Evolutionary conservation across 2,797 vertebrate species (phyloP).

Genomic region (Enteromius viviparus): DNA sequence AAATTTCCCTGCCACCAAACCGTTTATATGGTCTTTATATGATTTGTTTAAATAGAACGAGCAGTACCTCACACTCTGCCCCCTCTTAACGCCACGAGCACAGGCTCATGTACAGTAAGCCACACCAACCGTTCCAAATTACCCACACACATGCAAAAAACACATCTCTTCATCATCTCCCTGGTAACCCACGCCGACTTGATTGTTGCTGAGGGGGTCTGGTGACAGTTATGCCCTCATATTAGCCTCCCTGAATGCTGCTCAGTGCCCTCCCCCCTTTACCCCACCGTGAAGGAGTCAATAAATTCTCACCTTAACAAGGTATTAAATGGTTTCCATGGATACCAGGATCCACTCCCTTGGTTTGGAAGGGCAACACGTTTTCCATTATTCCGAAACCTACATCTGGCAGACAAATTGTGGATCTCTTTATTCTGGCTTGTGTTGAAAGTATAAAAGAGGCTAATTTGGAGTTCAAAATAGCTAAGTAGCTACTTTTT

Average conservation of each 20-base stretch:
- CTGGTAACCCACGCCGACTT: constrained; percentile 43
- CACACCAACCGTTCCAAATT: constrained; percentile 26
- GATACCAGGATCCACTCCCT: constrained; percentile 60
- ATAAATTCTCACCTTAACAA: constrained; percentile 66
- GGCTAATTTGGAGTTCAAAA: constrained; percentile 1
- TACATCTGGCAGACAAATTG: constrained; percentile 34
- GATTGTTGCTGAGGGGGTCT: constrained; percentile 48
- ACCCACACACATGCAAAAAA: constrained; percentile 31
- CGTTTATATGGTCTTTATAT: constrained; percentile 41
- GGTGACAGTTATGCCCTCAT: constrained; percentile 50
- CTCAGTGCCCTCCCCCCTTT: constrained; percentile 1
- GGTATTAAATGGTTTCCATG: constrained; percentile 66
- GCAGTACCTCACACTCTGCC: constrained; percentile 40
- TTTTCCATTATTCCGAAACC: constrained; percentile 46
- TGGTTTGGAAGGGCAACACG: constrained; percentile 40
- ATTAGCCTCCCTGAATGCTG: not conserved
- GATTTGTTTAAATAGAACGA: constrained; percentile 46
- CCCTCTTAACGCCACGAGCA: constrained; percentile 17
- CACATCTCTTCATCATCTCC: constrained; percentile 30
- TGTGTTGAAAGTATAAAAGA: constrained; percentile 13
- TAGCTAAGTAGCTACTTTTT: not conserved
- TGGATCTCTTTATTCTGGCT: constrained; percentile 11
- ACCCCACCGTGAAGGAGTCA: constrained; percentile 57
- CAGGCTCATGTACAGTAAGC: constrained; percentile 39
- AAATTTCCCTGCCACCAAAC: constrained; percentile 46